Conservation (phyloP, 2,797 vertebrate genomes). For the Spinus pinus region DNA sequence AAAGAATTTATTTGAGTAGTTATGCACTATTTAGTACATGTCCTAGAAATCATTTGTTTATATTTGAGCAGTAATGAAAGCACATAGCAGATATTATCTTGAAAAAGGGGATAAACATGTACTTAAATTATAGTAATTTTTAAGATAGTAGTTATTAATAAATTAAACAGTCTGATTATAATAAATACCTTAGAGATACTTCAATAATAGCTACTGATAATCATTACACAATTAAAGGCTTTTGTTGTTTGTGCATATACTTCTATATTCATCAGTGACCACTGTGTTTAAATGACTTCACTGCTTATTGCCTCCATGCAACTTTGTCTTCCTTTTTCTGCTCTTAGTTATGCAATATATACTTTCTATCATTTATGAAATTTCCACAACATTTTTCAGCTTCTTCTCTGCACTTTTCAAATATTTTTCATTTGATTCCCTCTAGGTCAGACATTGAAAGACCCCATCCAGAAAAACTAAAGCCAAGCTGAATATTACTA, state of each 20-base stretch:
- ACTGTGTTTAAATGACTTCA: background rate
- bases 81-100: background rate
- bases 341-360: background rate
- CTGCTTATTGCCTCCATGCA: background rate
- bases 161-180: background rate
- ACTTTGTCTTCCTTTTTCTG: background rate
- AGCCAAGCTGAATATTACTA: background rate
- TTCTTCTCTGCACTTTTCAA: background rate
- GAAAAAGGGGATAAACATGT: background rate
- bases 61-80: background rate
- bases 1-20: background rate
- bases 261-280: background rate
- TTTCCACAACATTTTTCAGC: background rate
- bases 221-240: background rate
- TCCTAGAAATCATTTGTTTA: background rate
- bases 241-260: background rate
- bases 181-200: background rate
- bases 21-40: background rate
- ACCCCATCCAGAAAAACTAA: background rate
- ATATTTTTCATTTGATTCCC: background rate
- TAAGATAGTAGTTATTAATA: background rate
- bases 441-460: background rate
- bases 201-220: background rate
- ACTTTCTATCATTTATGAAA: background rate
- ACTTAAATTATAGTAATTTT: background rate